A percentile compares a stretch with the other conserved stretches of the same genome.
Evolutionary conservation across 2,797 vertebrate genomes (phyloP).

Genomic region (Artibeus jamaicensis): DNA sequence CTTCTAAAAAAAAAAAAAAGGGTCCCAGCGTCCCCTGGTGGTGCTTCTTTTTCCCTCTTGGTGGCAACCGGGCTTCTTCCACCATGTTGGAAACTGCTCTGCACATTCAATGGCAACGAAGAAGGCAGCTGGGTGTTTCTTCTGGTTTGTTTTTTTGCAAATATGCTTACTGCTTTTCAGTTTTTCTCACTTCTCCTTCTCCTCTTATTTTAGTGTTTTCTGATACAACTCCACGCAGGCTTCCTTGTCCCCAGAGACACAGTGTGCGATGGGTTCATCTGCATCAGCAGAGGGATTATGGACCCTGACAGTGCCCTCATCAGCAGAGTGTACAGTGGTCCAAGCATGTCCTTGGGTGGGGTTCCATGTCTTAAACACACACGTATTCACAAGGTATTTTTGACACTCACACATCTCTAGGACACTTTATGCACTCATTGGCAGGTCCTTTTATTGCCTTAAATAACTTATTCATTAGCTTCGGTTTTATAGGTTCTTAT

Average conservation of each 20-base stretch:
- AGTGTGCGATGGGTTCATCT: neutral
- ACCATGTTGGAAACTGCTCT: neutral
- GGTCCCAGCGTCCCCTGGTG: rapidly evolving
- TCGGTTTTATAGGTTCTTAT: neutral
- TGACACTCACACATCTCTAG: neutral
- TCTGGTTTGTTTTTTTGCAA: neutral
- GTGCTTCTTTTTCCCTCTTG: neutral
- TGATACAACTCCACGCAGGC: neutral
- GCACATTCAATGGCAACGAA: neutral
- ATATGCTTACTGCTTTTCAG: neutral
- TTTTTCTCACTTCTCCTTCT: neutral
- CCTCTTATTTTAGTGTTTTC: neutral
- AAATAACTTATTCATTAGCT: neutral
- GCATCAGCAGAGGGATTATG: too few relatives aligned
- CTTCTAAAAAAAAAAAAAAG: neutral
- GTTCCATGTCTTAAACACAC: neutral
- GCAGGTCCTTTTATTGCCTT: neutral
- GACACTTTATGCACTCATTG: neutral
- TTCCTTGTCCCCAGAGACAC: neutral
- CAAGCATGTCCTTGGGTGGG: neutral
- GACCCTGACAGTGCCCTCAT: neutral
- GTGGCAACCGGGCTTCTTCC: neutral
- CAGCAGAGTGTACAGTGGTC: neutral
- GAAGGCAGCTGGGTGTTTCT: neutral
- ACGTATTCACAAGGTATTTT: neutral